Evolutionary conservation across 2,113 vertebrate genomes (phyloP).

Genomic region (Colossoma macropomum): DNA sequence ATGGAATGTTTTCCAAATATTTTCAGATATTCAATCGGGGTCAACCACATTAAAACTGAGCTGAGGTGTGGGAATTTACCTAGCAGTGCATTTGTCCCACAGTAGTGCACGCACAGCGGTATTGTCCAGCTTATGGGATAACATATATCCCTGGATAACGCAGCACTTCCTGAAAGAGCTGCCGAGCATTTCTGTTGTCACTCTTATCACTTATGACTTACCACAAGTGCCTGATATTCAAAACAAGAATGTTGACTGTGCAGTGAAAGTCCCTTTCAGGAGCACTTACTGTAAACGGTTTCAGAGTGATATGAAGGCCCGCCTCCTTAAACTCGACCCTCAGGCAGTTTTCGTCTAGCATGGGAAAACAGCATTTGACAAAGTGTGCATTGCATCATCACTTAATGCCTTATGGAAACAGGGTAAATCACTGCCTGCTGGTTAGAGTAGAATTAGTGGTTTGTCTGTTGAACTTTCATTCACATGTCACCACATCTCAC

Average conservation of each 20-base stretch:
- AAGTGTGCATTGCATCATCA: not conserved
- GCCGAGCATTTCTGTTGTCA: not conserved
- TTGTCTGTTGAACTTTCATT: not conserved
- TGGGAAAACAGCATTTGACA: not conserved
- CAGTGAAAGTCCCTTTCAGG: constrained; percentile 29
- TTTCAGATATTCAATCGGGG: too few relatives aligned
- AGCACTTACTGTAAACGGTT: constrained; percentile 22
- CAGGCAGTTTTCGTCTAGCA: not conserved
- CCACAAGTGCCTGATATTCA: not conserved
- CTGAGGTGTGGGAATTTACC: too few relatives aligned
- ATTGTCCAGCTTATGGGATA: not conserved
- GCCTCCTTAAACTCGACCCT: not conserved
- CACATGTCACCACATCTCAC: not conserved
- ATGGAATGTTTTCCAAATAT: too few relatives aligned
- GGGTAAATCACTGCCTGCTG: not conserved
- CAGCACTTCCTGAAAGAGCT: not conserved
- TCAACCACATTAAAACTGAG: too few relatives aligned
- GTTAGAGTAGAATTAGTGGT: not conserved
- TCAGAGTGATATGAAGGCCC: not conserved
- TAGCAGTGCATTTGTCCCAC: not conserved
- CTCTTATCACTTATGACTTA: not conserved
- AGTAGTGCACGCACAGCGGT: not conserved
- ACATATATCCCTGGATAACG: not conserved
- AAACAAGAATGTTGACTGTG: constrained; percentile 1
- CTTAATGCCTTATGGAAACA: not conserved